Conservation (phyloP, 2,888 invertebrate species). For the Calameuta pallipes region DNA sequence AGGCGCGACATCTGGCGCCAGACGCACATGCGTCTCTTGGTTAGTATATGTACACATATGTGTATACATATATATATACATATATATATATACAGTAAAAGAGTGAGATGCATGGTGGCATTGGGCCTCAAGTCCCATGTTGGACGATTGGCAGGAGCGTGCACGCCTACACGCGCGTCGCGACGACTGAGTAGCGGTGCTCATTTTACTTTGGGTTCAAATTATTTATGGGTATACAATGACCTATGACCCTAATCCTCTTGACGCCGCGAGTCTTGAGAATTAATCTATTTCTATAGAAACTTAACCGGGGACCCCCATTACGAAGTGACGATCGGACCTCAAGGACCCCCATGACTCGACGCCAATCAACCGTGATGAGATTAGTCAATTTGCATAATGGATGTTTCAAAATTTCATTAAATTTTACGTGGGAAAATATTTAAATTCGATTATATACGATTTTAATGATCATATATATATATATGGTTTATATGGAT, state of each 20-base stretch:
- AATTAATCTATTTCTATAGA: background rate
- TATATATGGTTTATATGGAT: background rate
- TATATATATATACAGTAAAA: background rate
- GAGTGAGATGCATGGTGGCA: background rate
- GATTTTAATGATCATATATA: too few relatives aligned
- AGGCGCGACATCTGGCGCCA: conserved; percentile 56
- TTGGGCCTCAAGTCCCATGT: background rate
- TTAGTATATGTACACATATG: background rate
- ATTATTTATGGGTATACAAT: conserved; percentile 11
- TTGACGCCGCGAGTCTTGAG: background rate
- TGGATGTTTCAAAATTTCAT: background rate
- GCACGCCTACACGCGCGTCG: conserved; percentile 1
- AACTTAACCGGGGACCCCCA: background rate
- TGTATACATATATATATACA: background rate
- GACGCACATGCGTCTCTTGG: conserved; percentile 21
- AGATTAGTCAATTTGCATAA: background rate
- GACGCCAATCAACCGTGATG: background rate
- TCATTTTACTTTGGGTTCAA: background rate
- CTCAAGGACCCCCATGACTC: background rate
- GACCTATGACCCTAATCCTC: conserved; percentile 1
- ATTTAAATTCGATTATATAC: background rate
- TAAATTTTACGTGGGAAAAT: background rate
- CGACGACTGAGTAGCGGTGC: background rate
- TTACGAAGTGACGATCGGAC: background rate
- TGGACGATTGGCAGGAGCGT: background rate